Evolutionary conservation across 2,113 vertebrate genomes (phyloP), one percentile per base, ranked within the genome.

Genomic region (Equus przewalskii): DNA sequence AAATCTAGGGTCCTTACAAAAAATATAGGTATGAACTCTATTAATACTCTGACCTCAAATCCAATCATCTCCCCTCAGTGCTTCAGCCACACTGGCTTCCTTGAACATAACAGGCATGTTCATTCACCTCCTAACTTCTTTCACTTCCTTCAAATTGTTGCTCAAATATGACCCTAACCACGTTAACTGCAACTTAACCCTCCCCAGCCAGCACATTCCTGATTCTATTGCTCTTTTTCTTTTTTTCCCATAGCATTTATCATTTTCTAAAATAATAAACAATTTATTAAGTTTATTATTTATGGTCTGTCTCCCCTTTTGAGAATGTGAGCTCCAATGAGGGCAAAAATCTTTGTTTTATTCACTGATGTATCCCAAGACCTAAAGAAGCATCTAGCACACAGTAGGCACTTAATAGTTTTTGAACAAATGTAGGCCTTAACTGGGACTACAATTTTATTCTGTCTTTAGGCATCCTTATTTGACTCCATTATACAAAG

Each of bases 231-330:
- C 24, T 56, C 4, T 30, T 86, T 51, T 86, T 51, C 10, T 16
- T 36, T 60, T 91, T 51, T 81, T 13, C 30, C 30, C 58, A 64
- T 0, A 82, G 33, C 28, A 64, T 72, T 41, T 79, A 51, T 11
- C 64, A 41, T 72, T 67, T 92, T 84, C 62, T 92, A 72, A 89
- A 88, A 83, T 83, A 87, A 10, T 67, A 73, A 46, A 76, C 33
- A 92, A 82, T 26, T 44, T 64, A 72, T n/a, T 76, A 69, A 58
- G 56, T 80, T 90, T 64, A 60, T 91, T 79, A 70, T 33, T 51
- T 88, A 70, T 41, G n/a, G 44, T 78, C 44, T 79, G 3, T 51
- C 33, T 51, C 14, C 18, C 60, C 3, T 73, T 91, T 56, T 46
- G 51, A 83, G n/a, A 94, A 75, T 21, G 28, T 64, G n/a, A 76